Percentiles rank a stretch among this genome's conserved stretches.
These are phyloP conservation scores for Mythimna albipuncta DNA, from an alignment of 2,888 invertebrate genomes.

Conservation along the genomic window DNA sequence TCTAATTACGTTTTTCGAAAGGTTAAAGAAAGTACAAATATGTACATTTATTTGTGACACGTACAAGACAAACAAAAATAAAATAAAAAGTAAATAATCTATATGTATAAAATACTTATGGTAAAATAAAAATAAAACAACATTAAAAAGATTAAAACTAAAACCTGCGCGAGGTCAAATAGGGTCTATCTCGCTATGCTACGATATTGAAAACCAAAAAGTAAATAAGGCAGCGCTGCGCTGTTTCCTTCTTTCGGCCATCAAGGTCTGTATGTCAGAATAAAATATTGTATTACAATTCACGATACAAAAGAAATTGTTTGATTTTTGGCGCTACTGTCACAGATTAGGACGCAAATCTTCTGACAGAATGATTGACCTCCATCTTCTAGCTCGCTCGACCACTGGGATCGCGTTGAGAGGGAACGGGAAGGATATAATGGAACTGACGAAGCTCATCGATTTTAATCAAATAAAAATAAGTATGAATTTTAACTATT, in stretches of 20 bases:
- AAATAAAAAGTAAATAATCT: too few relatives aligned
- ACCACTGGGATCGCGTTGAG: neutral
- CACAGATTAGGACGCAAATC: neutral
- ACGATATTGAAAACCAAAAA: too few relatives aligned
- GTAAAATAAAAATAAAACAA: too few relatives aligned
- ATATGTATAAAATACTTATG: too few relatives aligned
- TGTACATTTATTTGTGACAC: too few relatives aligned
- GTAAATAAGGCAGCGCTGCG: too few relatives aligned
- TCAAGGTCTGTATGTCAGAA: neutral
- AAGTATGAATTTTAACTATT: neutral
- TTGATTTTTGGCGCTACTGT: neutral
- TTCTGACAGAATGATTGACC: neutral
- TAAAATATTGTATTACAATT: neutral
- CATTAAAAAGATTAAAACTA: too few relatives aligned
- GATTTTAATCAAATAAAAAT: neutral
- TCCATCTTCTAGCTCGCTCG: neutral
- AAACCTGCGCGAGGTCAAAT: too few relatives aligned
- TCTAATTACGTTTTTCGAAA: too few relatives aligned
- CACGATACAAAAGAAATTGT: neutral
- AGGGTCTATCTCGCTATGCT: too few relatives aligned
- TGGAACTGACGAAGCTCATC: slow-evolving; percentile 16
- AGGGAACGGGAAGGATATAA: slow-evolving; percentile 4
- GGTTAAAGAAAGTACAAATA: too few relatives aligned
- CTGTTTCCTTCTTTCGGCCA: neutral
- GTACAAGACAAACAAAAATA: too few relatives aligned